Evolutionary conservation across 2,113 vertebrate genomes (phyloP), one percentile per base, ranked within the genome.

Genomic region (Sebastes schlegelii): DNA sequence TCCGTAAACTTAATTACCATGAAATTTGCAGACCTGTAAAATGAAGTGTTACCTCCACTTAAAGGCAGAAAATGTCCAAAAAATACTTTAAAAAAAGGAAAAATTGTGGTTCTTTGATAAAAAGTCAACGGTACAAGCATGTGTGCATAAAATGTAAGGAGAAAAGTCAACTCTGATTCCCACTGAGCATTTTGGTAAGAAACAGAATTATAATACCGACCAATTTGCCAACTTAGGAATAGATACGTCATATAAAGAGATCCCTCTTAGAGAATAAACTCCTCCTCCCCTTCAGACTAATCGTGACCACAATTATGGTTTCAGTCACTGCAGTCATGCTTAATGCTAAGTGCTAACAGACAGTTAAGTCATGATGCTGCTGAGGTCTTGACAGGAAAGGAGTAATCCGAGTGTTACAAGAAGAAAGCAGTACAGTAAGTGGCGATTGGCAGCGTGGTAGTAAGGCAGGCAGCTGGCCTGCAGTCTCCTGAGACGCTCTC

Each of bases 401-500:
- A 87, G 79, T 82, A 75, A 85, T 80, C 19, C 5, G 55, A 79
- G 34, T 49, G 49, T 54, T 80, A 61, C 75, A 82, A 45, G 67
- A 70, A 90, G 85, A 85, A 74, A 80, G 77, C 40, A 67, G 79
- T 83, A 76, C 34, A 64, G 74, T 83, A 85, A 86, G 67, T 69
- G 75, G 63, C 23, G 48, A 74, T 60, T 83, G 88, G 61, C 82
- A 74, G 57, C 49, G 54, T 48, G 46, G 88, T 82, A 83, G 82
- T 21, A 48, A 80, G 68, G 71, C 58, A 74, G 17, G 87, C 93
- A 93, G 91, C 88, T 88, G 90, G 82, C 73, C 74, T 61, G 80
- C 74, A 34, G 72, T 90, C 94, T 84, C 82, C n/a, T 4, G 92
- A 92, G 93, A 91, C 80, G 10, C 77, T 88, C 89, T 86, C 88